Percentiles rank a stretch among this genome's conserved stretches.
Evolutionary conservation across 1,140 invertebrate genomes (phyloP).

Genomic region (Hypothenemus hampei): DNA sequence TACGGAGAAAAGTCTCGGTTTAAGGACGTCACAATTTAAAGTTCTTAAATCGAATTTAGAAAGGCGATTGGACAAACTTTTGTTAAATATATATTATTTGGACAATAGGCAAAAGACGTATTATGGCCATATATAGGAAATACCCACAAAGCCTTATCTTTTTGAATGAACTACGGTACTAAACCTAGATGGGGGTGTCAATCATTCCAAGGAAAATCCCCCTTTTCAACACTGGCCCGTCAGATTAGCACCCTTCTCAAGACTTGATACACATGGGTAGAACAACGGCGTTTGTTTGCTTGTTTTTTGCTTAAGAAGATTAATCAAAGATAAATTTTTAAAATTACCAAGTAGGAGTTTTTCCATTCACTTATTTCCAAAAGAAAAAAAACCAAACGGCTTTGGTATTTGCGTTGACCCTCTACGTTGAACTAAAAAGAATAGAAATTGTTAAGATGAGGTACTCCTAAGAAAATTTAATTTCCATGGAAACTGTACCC

Average conservation of each 20-base stretch:
- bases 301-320: constrained; percentile 20
- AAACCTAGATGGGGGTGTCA: constrained; percentile 22
- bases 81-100: background rate
- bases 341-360: too few species aligned
- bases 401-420: too few species aligned
- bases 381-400: too few species aligned
- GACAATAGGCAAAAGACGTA: constrained; percentile 34
- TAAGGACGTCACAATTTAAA: too few species aligned
- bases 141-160: constrained; percentile 17
- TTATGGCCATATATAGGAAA: constrained; percentile 1
- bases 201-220: constrained; percentile 17
- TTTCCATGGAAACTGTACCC: too few species aligned
- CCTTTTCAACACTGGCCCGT: constrained; percentile 20
- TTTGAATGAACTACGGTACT: constrained; percentile 14
- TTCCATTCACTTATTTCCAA: too few species aligned
- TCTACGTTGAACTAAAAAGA: too few species aligned
- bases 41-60: background rate
- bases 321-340: constrained; percentile 7
- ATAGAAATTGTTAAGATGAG: too few species aligned
- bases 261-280: constrained; percentile 14
- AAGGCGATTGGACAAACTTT: background rate
- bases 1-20: too few species aligned
- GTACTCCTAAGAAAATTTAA: too few species aligned
- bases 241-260: constrained; percentile 27
- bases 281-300: constrained; percentile 19